Conservation (phyloP, 1,140 invertebrate species). For the Drosophila seguyi region DNA sequence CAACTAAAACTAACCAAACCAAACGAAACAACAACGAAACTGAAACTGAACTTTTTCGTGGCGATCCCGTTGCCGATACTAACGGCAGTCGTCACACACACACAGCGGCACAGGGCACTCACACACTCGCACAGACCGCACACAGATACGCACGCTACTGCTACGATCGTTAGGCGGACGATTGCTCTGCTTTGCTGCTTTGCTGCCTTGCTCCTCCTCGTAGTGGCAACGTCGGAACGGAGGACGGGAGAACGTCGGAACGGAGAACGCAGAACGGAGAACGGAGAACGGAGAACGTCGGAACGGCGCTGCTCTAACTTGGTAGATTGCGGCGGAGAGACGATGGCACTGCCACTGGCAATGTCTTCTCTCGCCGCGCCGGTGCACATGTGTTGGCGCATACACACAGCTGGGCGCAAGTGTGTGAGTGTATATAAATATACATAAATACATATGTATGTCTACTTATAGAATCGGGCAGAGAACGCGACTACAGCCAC, state of each 20-base stretch:
- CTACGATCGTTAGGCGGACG: slow-evolving; percentile 77
- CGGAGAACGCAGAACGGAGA: slow-evolving; percentile 21
- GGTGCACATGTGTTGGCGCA: slow-evolving; percentile 70
- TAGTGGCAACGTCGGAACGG: slow-evolving; percentile 33
- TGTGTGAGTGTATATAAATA: slow-evolving; percentile 55
- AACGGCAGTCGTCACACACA: slow-evolving; percentile 71
- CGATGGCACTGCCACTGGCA: slow-evolving; percentile 17
- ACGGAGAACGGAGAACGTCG: slow-evolving; percentile 23
- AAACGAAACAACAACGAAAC: slow-evolving; percentile 73
- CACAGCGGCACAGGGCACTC: slow-evolving; percentile 13
- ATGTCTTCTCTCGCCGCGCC: slow-evolving; percentile 33
- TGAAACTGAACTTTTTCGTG: slow-evolving; percentile 80
- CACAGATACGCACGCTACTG: slow-evolving; percentile 47
- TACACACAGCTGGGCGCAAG: slow-evolving; percentile 18
- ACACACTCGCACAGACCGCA: background rate
- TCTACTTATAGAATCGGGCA: slow-evolving; percentile 77
- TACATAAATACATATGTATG: slow-evolving; percentile 70
- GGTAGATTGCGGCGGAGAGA: slow-evolving; percentile 71
- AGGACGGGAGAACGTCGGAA: slow-evolving; percentile 17
- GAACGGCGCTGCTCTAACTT: slow-evolving; percentile 68
- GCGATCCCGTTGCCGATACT: slow-evolving; percentile 82
- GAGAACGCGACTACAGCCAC: slow-evolving; percentile 28
- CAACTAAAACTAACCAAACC: slow-evolving; percentile 67
- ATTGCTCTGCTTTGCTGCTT: slow-evolving; percentile 28
- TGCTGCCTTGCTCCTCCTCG: slow-evolving; percentile 46